Base-by-base conservation (phyloP, 2,888 invertebrate genomes). In the Spisula subtruncata region DNA sequence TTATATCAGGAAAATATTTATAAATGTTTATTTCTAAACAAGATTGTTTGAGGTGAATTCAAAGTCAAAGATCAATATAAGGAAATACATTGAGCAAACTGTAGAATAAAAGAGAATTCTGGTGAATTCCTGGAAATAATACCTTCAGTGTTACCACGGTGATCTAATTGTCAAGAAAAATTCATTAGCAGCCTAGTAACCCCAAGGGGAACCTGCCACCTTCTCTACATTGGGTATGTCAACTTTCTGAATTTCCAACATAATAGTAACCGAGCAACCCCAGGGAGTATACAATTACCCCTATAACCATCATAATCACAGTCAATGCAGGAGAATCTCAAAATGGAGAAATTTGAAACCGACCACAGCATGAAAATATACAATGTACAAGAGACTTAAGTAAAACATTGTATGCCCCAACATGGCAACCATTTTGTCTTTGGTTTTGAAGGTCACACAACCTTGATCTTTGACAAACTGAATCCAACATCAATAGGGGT, bases 101-200 rank as follows among this genome's bases (percentile, higher is more conserved):
- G 16, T 35, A 35, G 35, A 35, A 75, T 75, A 35, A 75, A 32
- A 75, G 75, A 75, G 35, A 75, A 75, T 32, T 16, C 35, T 35
- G 14, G 16, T 75, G 32, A 25, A 32, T 75, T 25, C 32, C 32
- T 35, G 32, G 35, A 32, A 75, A 75, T 75, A 16, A 75, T 18
- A 16, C 35, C 75, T 35, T 75, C 35, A 75, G 6, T 35, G 35
- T 25, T 14, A 75, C 14, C 32, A 35, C 5, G 75, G 35, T 35
- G 32, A 75, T 75, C 75, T 32, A 75, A 16, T 75, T 75, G 75
- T 75, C 75, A 75, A 75, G 35, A 32, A 60, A 60, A 75, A 75
- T 32, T 75, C 75, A 75, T 75, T 75, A 75, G 14, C 35, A 32
- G 14, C 16, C 32, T 35, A 5, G 32, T 75, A 32, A 35, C 32